Evolutionary conservation across 64 coral and sea anemone species (phyloP).

Genomic region (Acropora yongei): DNA sequence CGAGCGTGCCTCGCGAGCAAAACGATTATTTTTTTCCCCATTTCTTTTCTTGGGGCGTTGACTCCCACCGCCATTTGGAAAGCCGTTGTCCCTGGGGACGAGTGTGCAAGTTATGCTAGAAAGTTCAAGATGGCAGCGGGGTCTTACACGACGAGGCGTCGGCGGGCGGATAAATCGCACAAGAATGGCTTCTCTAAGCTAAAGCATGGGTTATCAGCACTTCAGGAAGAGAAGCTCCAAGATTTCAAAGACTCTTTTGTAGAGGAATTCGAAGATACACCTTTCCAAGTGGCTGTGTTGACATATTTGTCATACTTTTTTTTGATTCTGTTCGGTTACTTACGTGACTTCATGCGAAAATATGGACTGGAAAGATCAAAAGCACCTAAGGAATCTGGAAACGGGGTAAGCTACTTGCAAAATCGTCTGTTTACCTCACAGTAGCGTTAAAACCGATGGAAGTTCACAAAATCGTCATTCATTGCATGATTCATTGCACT

Average conservation of each 20-base stretch:
- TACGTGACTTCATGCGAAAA: constrained; percentile 97
- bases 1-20: too few species aligned
- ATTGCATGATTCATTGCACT: too few species aligned
- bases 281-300: constrained; percentile 91
- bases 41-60: too few species aligned
- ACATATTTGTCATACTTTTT: constrained; percentile 93
- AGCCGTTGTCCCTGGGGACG: too few species aligned
- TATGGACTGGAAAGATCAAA: constrained; percentile 94
- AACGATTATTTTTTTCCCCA: too few species aligned
- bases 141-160: not conserved
- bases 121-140: constrained; percentile 31
- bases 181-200: constrained; percentile 28
- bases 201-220: constrained; percentile 22
- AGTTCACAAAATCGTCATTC: not conserved
- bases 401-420: constrained; percentile 64
- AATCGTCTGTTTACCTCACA: not conserved
- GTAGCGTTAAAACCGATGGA: not conserved
- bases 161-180: not conserved
- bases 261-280: constrained; percentile 96
- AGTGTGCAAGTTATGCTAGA: too few species aligned
- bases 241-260: constrained; percentile 41
- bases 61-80: too few species aligned
- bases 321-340: constrained; percentile 91
- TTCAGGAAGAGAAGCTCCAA: constrained; percentile 14
- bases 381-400: constrained; percentile 85